A percentile compares a stretch with the other conserved stretches of the same genome.
These are phyloP conservation scores for Cinclus cinclus DNA, from an alignment of 2,113 vertebrate species.

Conservation along the genomic window DNA sequence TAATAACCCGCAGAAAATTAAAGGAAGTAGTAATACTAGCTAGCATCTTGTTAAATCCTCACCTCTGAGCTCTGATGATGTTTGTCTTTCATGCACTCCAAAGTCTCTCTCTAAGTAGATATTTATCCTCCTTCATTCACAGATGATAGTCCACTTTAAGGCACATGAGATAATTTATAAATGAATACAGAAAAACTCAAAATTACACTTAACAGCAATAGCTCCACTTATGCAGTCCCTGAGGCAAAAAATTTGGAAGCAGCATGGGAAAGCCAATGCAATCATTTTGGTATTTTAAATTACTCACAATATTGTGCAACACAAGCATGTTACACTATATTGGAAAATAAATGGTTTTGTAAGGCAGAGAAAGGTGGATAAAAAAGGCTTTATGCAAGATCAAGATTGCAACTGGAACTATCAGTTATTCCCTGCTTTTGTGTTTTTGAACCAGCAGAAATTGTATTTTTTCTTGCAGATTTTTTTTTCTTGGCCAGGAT, in stretches of 20 bases:
- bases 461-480: not conserved
- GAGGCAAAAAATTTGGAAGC: conserved; percentile 22
- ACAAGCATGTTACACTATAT: not conserved
- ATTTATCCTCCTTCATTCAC: not conserved
- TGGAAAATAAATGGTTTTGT: not conserved
- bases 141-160: conserved; percentile 24
- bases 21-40: not conserved
- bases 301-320: conserved; percentile 14
- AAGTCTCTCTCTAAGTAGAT: conserved; percentile 17
- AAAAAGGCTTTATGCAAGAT: not conserved
- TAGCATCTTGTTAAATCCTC: conserved; percentile 10
- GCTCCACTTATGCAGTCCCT: not conserved
- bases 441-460: conserved; percentile 28
- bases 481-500: not conserved
- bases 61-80: not conserved
- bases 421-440: not conserved
- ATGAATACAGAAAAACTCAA: conserved; percentile 1
- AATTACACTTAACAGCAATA: conserved; percentile 27
- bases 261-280: not conserved
- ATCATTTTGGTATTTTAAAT: conserved; percentile 15
- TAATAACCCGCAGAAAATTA: not conserved
- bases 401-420: not conserved
- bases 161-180: not conserved
- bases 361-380: not conserved
- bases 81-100: not conserved